phyloP scores from a whole-genome alignment of 2,888 invertebrate species.

The Matsumyia berberina region DNA sequence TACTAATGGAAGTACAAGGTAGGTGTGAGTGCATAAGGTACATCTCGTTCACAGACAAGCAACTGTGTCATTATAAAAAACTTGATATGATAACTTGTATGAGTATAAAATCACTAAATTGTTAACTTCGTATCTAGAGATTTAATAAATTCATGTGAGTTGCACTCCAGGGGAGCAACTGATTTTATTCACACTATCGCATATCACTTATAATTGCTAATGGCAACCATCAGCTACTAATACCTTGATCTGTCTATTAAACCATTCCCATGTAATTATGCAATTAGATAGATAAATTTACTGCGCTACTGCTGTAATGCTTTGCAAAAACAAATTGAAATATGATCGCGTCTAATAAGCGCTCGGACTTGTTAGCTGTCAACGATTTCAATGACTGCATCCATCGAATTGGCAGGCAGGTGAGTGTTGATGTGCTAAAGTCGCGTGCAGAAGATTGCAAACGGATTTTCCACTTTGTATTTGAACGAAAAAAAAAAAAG shows the following conservation, averaged over 20 bases:
- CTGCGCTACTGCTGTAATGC: conserved; percentile 26
- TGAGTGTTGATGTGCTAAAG: conserved; percentile 38
- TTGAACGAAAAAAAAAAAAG: conserved; percentile 5
- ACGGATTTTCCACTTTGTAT: conserved; percentile 22
- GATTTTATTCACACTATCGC: conserved; percentile 32
- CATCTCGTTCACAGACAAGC: no score
- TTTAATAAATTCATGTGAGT: neutral
- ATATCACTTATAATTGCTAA: conserved; percentile 50
- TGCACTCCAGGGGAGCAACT: conserved; percentile 5
- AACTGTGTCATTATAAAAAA: no score
- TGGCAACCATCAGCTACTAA: conserved; percentile 28
- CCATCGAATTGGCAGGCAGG: conserved; percentile 38
- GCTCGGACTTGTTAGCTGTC: conserved; percentile 52
- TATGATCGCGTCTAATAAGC: conserved; percentile 59
- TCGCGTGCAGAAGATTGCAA: conserved; percentile 28
- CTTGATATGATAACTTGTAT: no score
- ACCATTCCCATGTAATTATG: conserved; percentile 51
- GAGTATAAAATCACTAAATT: neutral
- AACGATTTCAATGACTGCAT: conserved; percentile 61
- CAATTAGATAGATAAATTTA: conserved; percentile 57
- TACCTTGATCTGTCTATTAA: conserved; percentile 58
- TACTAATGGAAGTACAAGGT: no score
- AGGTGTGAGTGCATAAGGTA: no score
- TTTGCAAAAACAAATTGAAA: conserved; percentile 63
- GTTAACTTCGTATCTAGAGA: neutral